Evolutionary conservation across 92 coral and sea anemone genomes (phyloP).

Genomic region (Phenganax marumi): DNA sequence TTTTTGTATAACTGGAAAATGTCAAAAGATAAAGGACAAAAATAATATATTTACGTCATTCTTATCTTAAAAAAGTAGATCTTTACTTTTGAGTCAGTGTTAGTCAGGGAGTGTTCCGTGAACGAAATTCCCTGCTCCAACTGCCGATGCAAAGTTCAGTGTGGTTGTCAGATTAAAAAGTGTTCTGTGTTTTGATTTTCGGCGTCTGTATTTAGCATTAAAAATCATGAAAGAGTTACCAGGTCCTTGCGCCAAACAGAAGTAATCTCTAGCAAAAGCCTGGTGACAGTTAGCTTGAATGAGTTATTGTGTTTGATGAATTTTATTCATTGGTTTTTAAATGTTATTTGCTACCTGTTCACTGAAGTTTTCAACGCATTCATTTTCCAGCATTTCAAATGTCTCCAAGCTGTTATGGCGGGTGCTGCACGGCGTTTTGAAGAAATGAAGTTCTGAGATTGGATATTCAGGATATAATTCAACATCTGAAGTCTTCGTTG

Average conservation of each 20-base stretch:
- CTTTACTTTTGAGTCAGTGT: not conserved
- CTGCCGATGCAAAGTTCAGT: too few relatives aligned
- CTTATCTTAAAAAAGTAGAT: not conserved
- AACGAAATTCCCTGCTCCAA: too few relatives aligned
- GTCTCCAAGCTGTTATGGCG: conserved; percentile 87
- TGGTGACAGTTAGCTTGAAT: too few relatives aligned
- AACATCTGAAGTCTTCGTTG: conserved; percentile 58
- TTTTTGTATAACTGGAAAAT: too few relatives aligned
- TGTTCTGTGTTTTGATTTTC: too few relatives aligned
- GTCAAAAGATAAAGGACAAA: not conserved
- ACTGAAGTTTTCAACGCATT: conserved; percentile 19
- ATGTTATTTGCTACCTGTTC: conserved; percentile 30
- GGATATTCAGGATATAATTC: conserved; percentile 95
- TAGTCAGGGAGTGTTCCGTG: not conserved
- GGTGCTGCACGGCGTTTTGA: conserved; percentile 96
- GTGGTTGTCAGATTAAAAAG: too few relatives aligned
- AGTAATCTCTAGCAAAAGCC: too few relatives aligned
- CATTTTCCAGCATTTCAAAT: conserved; percentile 57
- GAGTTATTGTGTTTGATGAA: too few relatives aligned
- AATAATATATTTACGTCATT: not conserved
- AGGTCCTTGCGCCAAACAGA: too few relatives aligned
- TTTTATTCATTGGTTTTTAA: too few relatives aligned
- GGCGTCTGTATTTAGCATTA: too few relatives aligned
- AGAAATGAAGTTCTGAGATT: conserved; percentile 80
- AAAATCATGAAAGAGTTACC: too few relatives aligned